Conservation (phyloP, 2,888 invertebrate genomes). For the Penaeus monodon region DNA sequence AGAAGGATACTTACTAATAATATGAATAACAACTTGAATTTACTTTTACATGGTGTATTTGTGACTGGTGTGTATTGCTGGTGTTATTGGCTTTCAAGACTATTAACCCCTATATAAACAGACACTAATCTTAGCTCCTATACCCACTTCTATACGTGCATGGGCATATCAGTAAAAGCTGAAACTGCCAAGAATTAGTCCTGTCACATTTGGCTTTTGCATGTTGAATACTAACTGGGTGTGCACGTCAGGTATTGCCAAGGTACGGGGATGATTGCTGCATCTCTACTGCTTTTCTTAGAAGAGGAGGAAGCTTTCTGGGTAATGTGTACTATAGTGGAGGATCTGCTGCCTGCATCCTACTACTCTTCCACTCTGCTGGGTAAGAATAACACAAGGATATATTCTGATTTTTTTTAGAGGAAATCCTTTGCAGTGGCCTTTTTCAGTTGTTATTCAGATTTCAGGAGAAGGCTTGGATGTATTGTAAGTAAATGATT, state of each 20-base stretch:
- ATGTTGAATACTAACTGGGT: slow-evolving; percentile 30
- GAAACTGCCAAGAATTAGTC: no score
- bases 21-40: no score
- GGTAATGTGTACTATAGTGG: slow-evolving; percentile 99
- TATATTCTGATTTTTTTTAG: not conserved
- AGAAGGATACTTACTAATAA: no score
- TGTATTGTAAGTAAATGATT: no score
- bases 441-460: no score
- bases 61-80: no score
- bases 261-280: slow-evolving; percentile 92
- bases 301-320: slow-evolving; percentile 99
- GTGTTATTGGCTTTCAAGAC: not conserved
- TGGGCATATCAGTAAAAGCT: not conserved
- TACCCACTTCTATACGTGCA: not conserved
- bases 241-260: slow-evolving; percentile 79
- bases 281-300: slow-evolving; percentile 89
- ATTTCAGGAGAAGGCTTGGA: no score
- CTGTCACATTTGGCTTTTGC: not conserved
- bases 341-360: slow-evolving; percentile 95
- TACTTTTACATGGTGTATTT: no score
- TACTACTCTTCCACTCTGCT: slow-evolving; percentile 95
- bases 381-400: slow-evolving; percentile 70
- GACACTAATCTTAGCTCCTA: not conserved
- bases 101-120: not conserved
- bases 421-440: no score